A percentile compares a stretch with the other conserved stretches of the same genome.
phyloP scores from a whole-genome alignment of 2,113 vertebrate species.

The Thunnus thynnus region DNA sequence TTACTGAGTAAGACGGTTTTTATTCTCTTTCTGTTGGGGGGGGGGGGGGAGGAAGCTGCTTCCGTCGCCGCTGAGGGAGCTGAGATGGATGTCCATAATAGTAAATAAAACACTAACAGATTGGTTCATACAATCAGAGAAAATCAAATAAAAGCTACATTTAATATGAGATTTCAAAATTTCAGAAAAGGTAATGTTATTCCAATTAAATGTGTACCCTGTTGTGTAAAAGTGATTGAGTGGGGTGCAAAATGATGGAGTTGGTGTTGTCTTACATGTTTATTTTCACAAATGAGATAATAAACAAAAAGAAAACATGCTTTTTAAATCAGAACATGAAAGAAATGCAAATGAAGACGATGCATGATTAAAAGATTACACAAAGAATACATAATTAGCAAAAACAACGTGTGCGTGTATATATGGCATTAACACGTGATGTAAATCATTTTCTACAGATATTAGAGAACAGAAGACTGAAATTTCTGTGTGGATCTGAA shows the following conservation, averaged over 20 bases:
- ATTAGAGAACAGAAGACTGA: not conserved
- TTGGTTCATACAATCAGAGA: not conserved
- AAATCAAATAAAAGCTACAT: not conserved
- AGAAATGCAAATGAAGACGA: not conserved
- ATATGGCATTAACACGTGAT: not conserved
- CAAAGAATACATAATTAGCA: not conserved
- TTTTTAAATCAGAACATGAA: not conserved
- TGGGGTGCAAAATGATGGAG: not conserved
- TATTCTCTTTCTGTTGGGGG: constrained; percentile 10
- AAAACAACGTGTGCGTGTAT: not conserved
- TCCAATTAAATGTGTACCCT: not conserved
- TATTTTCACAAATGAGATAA: not conserved
- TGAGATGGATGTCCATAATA: not conserved
- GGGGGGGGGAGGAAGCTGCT: constrained; percentile 31
- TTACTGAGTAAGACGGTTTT: constrained; percentile 3
- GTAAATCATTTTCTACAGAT: not conserved
- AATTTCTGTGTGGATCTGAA: not conserved
- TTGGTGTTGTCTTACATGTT: not conserved
- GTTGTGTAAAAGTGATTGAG: not conserved
- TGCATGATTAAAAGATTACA: not conserved
- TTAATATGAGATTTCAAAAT: not conserved
- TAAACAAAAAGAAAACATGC: not conserved
- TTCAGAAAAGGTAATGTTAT: not conserved
- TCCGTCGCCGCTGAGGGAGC: not conserved
- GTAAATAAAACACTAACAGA: not conserved